Base-by-base conservation (phyloP, 2,888 invertebrate genomes). In the Palloptera scutellata region DNA sequence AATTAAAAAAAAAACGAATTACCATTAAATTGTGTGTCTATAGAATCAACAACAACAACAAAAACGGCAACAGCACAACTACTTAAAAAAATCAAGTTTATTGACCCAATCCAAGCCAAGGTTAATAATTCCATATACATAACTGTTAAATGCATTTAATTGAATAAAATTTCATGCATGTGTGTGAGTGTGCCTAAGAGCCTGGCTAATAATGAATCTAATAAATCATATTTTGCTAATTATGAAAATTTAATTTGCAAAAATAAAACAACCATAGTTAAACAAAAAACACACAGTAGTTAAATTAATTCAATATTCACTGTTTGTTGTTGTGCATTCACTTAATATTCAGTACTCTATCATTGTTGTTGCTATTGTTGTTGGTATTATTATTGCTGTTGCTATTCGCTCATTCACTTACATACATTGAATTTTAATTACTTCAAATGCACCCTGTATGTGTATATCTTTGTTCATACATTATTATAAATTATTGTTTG, bases 101-200 rank as follows among this genome's bases (percentile, higher is more conserved):
- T 42, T 64, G 64, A 52, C 30, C 64, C n/a, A 20, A 48, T 51
- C 43, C 43, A 30, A 20, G 6, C 17, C 64, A 59, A 64, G 64
- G 64, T 58, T 64, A 51, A 12, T 41, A 30, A 2, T 59, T 53
- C n/a, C 40, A 3, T 64, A 30, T 30, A 30, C 53, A 64, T 52
- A 64, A 59, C 52, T 41, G 43, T 53, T 42, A 8, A 53, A 12
- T 48, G 48, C 19, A 20, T 15, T 42, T 11, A 40, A 42, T 19
- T 41, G 40, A 30, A 10, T 9, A 20, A 20, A 20, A 58, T 30
- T 30, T 2, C 30, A 30, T 30, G 30, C 30, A 6, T 30, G 30
- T 30, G 6, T 30, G 30, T 30, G 30, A 4, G 30, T 30, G 30
- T 30, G 6, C 6, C 2, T 30, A 30, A 30, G 6, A 30, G 30